Evolutionary conservation across 2,113 vertebrate species (phyloP), one percentile per base, ranked within the genome.

Genomic region (Pheucticus melanocephalus): DNA sequence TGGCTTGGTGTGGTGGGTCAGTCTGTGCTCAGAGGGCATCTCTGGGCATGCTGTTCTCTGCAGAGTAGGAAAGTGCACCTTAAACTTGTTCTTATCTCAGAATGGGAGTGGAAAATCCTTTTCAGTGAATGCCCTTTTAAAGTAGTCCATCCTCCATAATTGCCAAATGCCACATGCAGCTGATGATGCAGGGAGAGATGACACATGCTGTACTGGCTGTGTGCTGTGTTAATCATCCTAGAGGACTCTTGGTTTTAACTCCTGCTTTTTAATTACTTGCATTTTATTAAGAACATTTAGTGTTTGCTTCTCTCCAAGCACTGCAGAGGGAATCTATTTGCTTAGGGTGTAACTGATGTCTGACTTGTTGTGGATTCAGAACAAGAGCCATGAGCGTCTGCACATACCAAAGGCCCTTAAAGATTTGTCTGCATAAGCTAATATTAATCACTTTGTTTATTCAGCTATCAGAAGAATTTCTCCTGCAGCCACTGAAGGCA

Each of bases 51-150:
- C 77, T 91, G 51, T 64, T 88, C 76, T 59, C 56, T 59, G 47
- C 65, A 53, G 60, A 11, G 27, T 10, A 61, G 88, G 53, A 40
- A 68, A 68, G 69, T 28, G 59, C 28, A 24, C 75, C 91, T 87
- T 17, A 56, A 82, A 68, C 75, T 80, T 64, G 28, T 79, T 63
- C 2, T 86, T 86, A 27, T 35, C 92, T 81, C 15, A 20, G 71
- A 92, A 75, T 92, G 54, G 94, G 44, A 81, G 39, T 86, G 91
- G 92, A 88, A 88, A 93, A 78, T 59, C 82, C 92, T 92, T 73
- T 73, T 54, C 76, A 66, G 92, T 33, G 63, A 86, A 19, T 77
- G 82, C 60, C 75, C 80, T 90, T 95, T 92, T 83, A 63, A 95
- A 85, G 69, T 25, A 93, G 37, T n/a, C 82, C 23, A 4, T 76